These are phyloP conservation scores for Hylaeus volcanicus DNA, from an alignment of 1,140 invertebrate genomes.

Conservation along the genomic window DNA sequence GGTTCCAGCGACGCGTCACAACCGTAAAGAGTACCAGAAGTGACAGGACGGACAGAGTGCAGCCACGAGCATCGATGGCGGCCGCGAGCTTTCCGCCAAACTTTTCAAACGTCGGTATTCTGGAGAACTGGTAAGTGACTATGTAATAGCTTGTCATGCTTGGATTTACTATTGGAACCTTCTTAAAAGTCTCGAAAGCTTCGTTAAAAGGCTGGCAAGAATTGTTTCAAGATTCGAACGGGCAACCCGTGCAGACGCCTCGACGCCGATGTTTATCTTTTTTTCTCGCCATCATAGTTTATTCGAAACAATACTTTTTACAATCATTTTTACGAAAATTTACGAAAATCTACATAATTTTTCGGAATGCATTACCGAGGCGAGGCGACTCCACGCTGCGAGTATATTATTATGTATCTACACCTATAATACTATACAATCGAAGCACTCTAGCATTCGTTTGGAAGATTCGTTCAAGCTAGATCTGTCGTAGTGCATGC, in stretches of 20 bases:
- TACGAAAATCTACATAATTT: not conserved
- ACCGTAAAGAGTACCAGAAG: slow-evolving; percentile 65
- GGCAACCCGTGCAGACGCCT: slow-evolving; percentile 15
- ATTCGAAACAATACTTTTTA: too few relatives aligned
- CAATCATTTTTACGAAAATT: not conserved
- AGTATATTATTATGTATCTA: too few relatives aligned
- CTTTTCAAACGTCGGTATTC: slow-evolving; percentile 78
- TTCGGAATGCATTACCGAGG: too few relatives aligned
- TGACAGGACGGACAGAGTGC: slow-evolving; percentile 67
- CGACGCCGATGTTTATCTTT: not conserved
- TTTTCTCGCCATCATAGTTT: too few relatives aligned
- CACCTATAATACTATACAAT: not conserved
- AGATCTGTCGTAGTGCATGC: slow-evolving; percentile 39
- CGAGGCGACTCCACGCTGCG: too few relatives aligned
- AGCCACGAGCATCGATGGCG: slow-evolving; percentile 76
- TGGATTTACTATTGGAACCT: slow-evolving; percentile 35
- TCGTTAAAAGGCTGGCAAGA: slow-evolving; percentile 6
- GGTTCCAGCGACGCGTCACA: slow-evolving; percentile 67
- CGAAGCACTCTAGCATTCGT: slow-evolving; percentile 17
- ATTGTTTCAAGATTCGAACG: not conserved
- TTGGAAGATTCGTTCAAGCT: slow-evolving; percentile 39
- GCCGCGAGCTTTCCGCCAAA: slow-evolving; percentile 78
- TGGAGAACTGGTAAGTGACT: slow-evolving; percentile 78
- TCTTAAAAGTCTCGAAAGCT: slow-evolving; percentile 45
- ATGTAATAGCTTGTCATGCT: slow-evolving; percentile 18